These are phyloP conservation scores for Nothobranchius furzeri DNA, from an alignment of 2,113 vertebrate genomes.

Conservation along the genomic window DNA sequence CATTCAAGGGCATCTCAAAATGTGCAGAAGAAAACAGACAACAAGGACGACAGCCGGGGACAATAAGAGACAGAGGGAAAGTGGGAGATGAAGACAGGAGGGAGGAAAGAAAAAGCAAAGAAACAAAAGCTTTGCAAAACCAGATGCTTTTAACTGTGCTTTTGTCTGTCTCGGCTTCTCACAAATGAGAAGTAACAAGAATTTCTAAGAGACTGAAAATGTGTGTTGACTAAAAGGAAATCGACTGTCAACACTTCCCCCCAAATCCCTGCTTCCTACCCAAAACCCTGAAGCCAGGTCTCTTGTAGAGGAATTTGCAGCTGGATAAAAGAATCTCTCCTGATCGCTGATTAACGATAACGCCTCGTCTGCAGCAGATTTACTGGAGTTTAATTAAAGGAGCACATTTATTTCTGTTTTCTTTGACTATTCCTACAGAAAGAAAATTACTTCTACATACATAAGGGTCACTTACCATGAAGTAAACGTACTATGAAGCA, in stretches of 20 bases:
- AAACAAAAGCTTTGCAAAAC: conserved; percentile 24
- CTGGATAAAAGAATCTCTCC: background rate
- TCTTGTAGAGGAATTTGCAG: background rate
- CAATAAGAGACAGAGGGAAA: conserved; percentile 29
- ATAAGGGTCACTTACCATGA: too few relatives aligned
- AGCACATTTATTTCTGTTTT: too few relatives aligned
- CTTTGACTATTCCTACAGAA: background rate
- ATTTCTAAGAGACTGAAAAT: background rate
- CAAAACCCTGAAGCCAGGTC: background rate
- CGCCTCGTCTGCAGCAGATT: too few relatives aligned
- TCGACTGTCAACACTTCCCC: background rate
- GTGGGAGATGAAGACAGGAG: conserved; percentile 28
- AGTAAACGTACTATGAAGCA: too few relatives aligned
- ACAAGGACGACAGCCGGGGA: conserved; percentile 27
- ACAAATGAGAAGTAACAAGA: conserved; percentile 7
- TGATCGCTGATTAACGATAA: background rate
- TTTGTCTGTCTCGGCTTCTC: background rate
- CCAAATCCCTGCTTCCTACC: background rate
- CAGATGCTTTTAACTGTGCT: background rate
- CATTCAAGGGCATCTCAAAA: conserved; percentile 51
- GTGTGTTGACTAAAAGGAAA: background rate
- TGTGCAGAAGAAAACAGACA: conserved; percentile 39
- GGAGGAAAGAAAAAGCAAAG: conserved; percentile 8
- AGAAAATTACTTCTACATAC: background rate
- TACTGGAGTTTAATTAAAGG: too few relatives aligned